phyloP scores from a whole-genome alignment of 2,888 invertebrate species.

The Ecliptopera silaceata region DNA sequence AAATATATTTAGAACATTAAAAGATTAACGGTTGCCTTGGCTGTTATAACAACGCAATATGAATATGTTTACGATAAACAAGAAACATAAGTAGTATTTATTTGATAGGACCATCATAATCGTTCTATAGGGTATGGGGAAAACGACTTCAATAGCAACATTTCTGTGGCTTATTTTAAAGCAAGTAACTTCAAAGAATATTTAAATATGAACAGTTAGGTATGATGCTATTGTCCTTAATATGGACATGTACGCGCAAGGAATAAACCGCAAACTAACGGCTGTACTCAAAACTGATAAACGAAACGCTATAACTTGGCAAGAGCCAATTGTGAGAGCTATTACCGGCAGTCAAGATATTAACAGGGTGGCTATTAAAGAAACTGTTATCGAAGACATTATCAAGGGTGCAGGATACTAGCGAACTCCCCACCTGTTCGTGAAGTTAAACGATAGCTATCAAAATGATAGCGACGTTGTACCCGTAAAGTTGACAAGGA shows the following conservation, averaged over 20 bases:
- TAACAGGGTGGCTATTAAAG: slow-evolving; percentile 47
- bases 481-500: slow-evolving; percentile 6
- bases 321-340: slow-evolving; percentile 41
- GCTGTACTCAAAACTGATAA: slow-evolving; percentile 29
- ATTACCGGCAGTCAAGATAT: slow-evolving; percentile 45
- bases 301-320: slow-evolving; percentile 37
- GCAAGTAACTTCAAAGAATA: not conserved
- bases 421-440: slow-evolving; percentile 40
- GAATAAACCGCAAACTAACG: slow-evolving; percentile 27
- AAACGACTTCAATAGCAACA: too few relatives aligned
- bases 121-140: too few relatives aligned
- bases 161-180: too few relatives aligned
- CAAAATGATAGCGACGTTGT: not conserved
- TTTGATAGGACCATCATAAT: too few relatives aligned
- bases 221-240: slow-evolving; percentile 14
- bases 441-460: slow-evolving; percentile 32
- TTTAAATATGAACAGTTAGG: slow-evolving; percentile 19
- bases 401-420: slow-evolving; percentile 41
- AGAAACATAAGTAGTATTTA: too few relatives aligned
- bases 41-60: not conserved
- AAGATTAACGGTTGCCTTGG: not conserved
- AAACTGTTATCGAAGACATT: slow-evolving; percentile 47
- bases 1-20: not conserved
- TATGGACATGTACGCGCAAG: slow-evolving; percentile 19
- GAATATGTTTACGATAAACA: not conserved